These are phyloP conservation scores for Battus philenor DNA, from an alignment of 1,140 invertebrate species.

Conservation along the genomic window DNA sequence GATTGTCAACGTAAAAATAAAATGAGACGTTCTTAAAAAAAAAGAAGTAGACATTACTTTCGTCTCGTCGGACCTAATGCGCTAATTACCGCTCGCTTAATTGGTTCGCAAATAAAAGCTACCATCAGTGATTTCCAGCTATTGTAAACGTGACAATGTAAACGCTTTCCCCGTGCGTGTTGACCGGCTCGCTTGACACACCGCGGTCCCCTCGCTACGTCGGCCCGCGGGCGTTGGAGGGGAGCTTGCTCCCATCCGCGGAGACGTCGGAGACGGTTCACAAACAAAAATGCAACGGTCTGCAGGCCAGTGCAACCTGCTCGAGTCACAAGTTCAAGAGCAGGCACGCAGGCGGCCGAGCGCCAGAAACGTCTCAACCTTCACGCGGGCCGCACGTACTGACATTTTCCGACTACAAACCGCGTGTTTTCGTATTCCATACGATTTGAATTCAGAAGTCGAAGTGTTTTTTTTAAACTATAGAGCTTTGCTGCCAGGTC, in stretches of 20 bases:
- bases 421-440: slow-evolving; percentile 36
- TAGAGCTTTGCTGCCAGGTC: slow-evolving; percentile 27
- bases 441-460: slow-evolving; percentile 33
- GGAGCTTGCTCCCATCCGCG: slow-evolving; percentile 14
- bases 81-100: slow-evolving; percentile 32
- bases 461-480: slow-evolving; percentile 34
- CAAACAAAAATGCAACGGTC: slow-evolving; percentile 52
- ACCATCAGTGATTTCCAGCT: slow-evolving; percentile 19
- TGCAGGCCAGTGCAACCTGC: slow-evolving; percentile 54
- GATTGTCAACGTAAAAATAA: neutral
- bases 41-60: slow-evolving; percentile 17
- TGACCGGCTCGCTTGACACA: slow-evolving; percentile 15
- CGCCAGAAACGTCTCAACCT: slow-evolving; percentile 50
- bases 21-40: neutral
- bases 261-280: slow-evolving; percentile 20
- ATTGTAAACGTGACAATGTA: slow-evolving; percentile 11
- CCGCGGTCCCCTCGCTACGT: neutral
- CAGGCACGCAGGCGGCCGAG: slow-evolving; percentile 30
- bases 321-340: slow-evolving; percentile 61
- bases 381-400: slow-evolving; percentile 42
- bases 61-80: slow-evolving; percentile 20
- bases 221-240: slow-evolving; percentile 10
- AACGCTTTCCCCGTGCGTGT: slow-evolving; percentile 20
- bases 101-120: slow-evolving; percentile 30
- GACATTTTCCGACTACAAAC: slow-evolving; percentile 20